phyloP scores from a whole-genome alignment of 2,113 vertebrate species.

The Puffinus mauretanicus region DNA sequence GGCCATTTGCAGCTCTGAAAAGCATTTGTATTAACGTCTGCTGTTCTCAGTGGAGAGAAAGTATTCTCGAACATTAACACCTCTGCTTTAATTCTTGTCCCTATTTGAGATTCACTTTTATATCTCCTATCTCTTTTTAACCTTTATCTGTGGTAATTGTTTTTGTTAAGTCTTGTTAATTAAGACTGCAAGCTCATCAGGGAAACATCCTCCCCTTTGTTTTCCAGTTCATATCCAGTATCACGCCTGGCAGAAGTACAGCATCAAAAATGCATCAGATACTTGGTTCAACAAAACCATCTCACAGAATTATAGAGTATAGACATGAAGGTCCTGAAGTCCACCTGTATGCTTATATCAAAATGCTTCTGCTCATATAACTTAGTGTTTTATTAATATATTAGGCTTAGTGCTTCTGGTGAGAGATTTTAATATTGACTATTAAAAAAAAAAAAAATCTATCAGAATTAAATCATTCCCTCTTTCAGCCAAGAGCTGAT shows the following conservation, averaged over 20 bases:
- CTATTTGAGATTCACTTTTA: background rate
- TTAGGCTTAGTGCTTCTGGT: background rate
- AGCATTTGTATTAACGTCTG: background rate
- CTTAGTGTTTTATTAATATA: rapidly evolving
- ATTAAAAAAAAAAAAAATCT: background rate
- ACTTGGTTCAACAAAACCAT: background rate
- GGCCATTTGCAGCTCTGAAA: background rate
- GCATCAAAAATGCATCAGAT: background rate
- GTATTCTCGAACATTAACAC: background rate
- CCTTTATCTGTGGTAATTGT: background rate
- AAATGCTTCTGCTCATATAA: background rate
- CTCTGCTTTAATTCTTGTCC: background rate
- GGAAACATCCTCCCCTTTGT: background rate
- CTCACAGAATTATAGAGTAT: background rate
- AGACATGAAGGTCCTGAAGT: background rate
- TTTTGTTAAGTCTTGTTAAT: conserved; percentile 1
- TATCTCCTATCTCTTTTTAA: background rate
- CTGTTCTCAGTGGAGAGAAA: background rate
- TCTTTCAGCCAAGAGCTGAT: background rate
- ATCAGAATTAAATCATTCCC: background rate
- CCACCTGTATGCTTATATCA: background rate
- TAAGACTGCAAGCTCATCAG: background rate
- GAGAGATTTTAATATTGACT: background rate
- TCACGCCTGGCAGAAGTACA: background rate
- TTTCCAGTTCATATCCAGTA: background rate